These are phyloP conservation scores for Hyperopisus bebe DNA, from an alignment of 2,113 vertebrate species.

Conservation along the genomic window DNA sequence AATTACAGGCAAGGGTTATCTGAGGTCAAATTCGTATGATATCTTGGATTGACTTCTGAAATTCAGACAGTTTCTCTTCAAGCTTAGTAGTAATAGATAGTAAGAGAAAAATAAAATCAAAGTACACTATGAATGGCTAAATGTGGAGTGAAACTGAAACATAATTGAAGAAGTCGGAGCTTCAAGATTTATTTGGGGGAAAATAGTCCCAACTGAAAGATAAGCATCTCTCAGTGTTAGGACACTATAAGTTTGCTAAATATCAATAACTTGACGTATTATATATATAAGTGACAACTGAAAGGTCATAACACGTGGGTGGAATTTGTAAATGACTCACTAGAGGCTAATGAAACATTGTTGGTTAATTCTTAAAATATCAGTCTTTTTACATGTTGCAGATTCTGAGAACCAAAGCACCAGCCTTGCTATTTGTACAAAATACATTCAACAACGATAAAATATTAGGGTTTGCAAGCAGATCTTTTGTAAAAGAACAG, in stretches of 20 bases:
- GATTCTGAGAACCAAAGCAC: neutral
- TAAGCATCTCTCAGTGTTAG: neutral
- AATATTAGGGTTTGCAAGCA: neutral
- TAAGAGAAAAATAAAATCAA: neutral
- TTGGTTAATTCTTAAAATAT: slow-evolving; percentile 28
- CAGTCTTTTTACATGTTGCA: slow-evolving; percentile 2
- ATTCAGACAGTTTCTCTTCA: neutral
- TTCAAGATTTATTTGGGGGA: neutral
- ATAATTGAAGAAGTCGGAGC: neutral
- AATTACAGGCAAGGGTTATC: neutral
- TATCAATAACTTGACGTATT: slow-evolving; percentile 33
- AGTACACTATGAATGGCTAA: neutral
- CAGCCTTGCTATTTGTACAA: neutral
- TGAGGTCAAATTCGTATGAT: neutral
- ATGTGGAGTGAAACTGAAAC: neutral
- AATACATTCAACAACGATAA: neutral
- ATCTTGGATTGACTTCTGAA: neutral
- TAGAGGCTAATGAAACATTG: neutral
- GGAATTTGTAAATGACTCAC: slow-evolving; percentile 50
- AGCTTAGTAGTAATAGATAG: neutral
- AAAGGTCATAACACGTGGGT: slow-evolving; percentile 55
- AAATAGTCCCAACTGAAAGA: neutral
- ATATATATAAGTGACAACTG: slow-evolving; percentile 44
- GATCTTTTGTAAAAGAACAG: neutral
- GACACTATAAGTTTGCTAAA: neutral